A percentile compares a stretch with the other conserved stretches of the same genome.
These are phyloP conservation scores for Neomorphus geoffroyi DNA, from an alignment of 2,797 vertebrate genomes.

Conservation along the genomic window DNA sequence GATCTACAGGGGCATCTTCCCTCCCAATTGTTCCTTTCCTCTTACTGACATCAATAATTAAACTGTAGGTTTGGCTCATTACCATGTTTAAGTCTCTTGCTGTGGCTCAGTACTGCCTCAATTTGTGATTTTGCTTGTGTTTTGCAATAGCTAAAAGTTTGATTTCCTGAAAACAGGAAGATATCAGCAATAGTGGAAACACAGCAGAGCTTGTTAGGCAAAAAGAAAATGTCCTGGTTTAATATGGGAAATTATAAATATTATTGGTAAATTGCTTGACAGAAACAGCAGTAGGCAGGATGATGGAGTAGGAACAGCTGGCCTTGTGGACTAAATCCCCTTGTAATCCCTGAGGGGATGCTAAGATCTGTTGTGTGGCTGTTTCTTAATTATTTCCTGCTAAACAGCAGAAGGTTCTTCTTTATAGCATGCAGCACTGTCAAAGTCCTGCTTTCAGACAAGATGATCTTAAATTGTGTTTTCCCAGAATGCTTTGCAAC, in stretches of 20 bases:
- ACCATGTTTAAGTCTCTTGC: neutral
- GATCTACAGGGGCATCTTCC: neutral
- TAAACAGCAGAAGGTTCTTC: neutral
- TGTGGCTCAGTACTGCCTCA: neutral
- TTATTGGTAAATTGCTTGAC: neutral
- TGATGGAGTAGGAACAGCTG: conserved; percentile 33
- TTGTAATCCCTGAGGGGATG: conserved; percentile 12
- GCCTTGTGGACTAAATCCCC: conserved; percentile 9
- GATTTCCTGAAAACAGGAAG: neutral
- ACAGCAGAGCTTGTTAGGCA: neutral
- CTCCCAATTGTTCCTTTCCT: neutral
- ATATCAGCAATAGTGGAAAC: neutral
- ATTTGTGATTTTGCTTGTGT: neutral
- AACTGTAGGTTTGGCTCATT: neutral
- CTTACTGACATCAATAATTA: neutral
- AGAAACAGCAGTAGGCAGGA: neutral
- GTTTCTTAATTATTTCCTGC: conserved; percentile 23
- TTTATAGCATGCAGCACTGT: neutral
- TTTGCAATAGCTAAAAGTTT: neutral
- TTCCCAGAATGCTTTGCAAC: conserved; percentile 75
- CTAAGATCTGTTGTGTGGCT: neutral
- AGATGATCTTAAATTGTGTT: conserved; percentile 33
- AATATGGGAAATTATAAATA: neutral
- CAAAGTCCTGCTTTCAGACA: neutral
- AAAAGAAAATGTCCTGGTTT: neutral